Base-by-base conservation (phyloP, 2,797 vertebrate genomes). In the Pelobates cultripes region DNA sequence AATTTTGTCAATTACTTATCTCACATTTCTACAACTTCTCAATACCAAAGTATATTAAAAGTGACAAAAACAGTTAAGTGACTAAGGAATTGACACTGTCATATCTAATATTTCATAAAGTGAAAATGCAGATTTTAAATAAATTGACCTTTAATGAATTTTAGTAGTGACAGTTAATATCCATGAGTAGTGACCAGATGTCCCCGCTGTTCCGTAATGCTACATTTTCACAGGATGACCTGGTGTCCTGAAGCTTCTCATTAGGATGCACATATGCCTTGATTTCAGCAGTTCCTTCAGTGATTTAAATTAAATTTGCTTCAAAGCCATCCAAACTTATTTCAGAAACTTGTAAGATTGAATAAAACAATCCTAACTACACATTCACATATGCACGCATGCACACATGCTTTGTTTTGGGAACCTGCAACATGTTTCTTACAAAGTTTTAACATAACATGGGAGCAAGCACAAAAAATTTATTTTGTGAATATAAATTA, bases 231-330 rank as follows among this genome's bases (percentile, higher is more conserved):
- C 9, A 73, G 2, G 1, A 47, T 67, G 15, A 17, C 1, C 2
- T 4, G 7, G 6, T 1, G 51, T 81, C 79, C 17, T 61, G 55
- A 13, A 47, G 51, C 41, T 0, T 2, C 78, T 0, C 61, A 28
- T 77, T 77, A 75, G 42, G 72, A 84, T 78, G 3, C 41, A 47
- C 0, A 41, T 0, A 0, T 7, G 3, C 7, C 13, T 13, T 69
- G 66, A 2, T 15, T 4, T 17, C 3, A 43, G 9, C 47, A 0
- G 41, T 78, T 69, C 86, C 4, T 82, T 80, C 3, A 15, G 0
- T 41, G 1, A 0, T 77, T 84, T 86, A 1, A 64, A 70, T 72
- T 79, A 42, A 42, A 63, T 85, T 87, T 64, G 79, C 71, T 9
- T 14, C 73, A 78, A 41, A 8, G 3, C 12, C 75, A 3, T 43